phyloP scores from a whole-genome alignment of 2,113 vertebrate genomes.

The Hymenochirus boettgeri region DNA sequence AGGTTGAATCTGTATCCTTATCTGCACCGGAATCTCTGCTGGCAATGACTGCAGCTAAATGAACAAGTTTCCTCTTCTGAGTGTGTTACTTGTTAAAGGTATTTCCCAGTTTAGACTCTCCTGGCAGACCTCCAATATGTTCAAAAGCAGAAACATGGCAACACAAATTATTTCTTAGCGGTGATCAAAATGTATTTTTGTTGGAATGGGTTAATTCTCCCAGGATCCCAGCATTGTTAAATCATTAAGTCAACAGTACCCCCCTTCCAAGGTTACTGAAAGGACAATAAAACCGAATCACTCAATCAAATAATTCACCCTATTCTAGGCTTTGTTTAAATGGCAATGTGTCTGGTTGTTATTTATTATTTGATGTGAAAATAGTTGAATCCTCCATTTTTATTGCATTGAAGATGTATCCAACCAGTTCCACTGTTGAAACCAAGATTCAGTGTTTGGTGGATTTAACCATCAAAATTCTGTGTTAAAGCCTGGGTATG shows the following conservation, averaged over 20 bases:
- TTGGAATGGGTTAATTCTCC: slow-evolving; percentile 39
- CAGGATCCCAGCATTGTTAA: slow-evolving; percentile 30
- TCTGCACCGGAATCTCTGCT: slow-evolving; percentile 8
- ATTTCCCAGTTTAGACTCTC: slow-evolving; percentile 28
- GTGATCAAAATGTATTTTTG: slow-evolving; percentile 37
- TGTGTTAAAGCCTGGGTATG: too few relatives aligned
- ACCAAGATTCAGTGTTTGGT: too few relatives aligned
- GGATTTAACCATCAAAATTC: too few relatives aligned
- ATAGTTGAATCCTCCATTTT: too few relatives aligned
- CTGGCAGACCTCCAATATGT: slow-evolving; percentile 26
- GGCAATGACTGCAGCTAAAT: not conserved
- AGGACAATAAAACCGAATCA: slow-evolving; percentile 31
- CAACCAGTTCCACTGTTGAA: too few relatives aligned
- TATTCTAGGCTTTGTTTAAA: slow-evolving; percentile 19
- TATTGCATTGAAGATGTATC: too few relatives aligned
- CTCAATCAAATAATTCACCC: slow-evolving; percentile 19
- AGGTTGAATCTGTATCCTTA: not conserved
- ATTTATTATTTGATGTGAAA: slow-evolving; percentile 6
- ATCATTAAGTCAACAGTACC: slow-evolving; percentile 39
- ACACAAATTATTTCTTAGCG: slow-evolving; percentile 33
- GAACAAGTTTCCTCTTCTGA: slow-evolving; percentile 19
- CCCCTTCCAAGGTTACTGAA: slow-evolving; percentile 33
- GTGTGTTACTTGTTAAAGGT: slow-evolving; percentile 13
- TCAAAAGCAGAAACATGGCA: slow-evolving; percentile 31
- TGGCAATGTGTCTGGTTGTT: not conserved